phyloP scores from a whole-genome alignment of 2,797 vertebrate species.

The Agapornis canus region DNA sequence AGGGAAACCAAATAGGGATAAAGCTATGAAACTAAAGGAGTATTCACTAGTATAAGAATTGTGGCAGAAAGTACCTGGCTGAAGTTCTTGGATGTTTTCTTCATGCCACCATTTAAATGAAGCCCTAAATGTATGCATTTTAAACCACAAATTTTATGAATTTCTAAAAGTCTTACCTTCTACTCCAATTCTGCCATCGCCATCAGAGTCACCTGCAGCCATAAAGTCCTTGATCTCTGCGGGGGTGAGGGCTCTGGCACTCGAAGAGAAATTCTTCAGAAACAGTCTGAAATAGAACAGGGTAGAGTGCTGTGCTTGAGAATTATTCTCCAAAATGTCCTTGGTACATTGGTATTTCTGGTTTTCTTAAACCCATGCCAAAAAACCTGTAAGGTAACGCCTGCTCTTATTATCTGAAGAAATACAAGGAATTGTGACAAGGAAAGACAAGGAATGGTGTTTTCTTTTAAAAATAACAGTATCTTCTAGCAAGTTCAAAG shows the following conservation, averaged over 20 bases:
- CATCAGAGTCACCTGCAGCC: constrained; percentile 82
- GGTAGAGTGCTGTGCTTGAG: not conserved
- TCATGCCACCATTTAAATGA: not conserved
- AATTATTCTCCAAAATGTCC: not conserved
- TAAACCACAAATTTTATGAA: not conserved
- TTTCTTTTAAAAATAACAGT: not conserved
- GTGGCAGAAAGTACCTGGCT: not conserved
- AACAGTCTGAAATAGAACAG: constrained; percentile 76
- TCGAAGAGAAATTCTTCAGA: constrained; percentile 82
- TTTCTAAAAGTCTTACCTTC: constrained; percentile 74
- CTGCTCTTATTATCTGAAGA: not conserved
- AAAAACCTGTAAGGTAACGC: not conserved
- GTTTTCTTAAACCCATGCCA: not conserved
- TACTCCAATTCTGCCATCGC: constrained; percentile 88
- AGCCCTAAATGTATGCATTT: not conserved
- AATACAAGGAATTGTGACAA: not conserved
- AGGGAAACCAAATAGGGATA: not conserved
- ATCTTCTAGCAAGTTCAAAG: not conserved
- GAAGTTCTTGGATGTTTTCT: not conserved
- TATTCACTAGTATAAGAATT: not conserved
- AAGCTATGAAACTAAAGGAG: not conserved
- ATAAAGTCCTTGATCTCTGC: constrained; percentile 83
- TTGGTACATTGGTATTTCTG: not conserved
- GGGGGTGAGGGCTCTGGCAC: constrained; percentile 80
- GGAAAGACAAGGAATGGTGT: not conserved